phyloP scores from a whole-genome alignment of 2,797 vertebrate genomes.

The Gymnocypris eckloni region DNA sequence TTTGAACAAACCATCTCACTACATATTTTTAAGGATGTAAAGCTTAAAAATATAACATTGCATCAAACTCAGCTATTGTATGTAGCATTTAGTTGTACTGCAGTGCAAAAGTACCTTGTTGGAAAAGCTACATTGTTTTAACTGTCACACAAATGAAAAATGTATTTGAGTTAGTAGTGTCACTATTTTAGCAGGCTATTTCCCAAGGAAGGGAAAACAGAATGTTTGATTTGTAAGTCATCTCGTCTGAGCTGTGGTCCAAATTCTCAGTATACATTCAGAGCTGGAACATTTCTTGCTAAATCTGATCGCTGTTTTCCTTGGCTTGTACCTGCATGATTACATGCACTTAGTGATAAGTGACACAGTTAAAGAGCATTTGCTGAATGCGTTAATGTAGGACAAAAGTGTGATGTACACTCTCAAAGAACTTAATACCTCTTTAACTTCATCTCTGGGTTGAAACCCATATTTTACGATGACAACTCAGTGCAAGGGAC shows the following conservation, averaged over 20 bases:
- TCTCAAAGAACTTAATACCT: conserved; percentile 7
- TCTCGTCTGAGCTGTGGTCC: background rate
- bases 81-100: background rate
- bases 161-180: background rate
- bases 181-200: background rate
- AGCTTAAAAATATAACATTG: background rate
- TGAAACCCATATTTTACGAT: conserved; percentile 13
- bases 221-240: background rate
- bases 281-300: conserved; percentile 22
- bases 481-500: conserved; percentile 7
- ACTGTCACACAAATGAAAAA: background rate
- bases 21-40: too few species aligned
- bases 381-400: conserved; percentile 29
- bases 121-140: background rate
- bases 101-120: background rate
- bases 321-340: conserved; percentile 21
- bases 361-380: conserved; percentile 32
- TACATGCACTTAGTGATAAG: conserved; percentile 47
- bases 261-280: background rate
- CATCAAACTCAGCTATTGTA: background rate
- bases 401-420: conserved; percentile 11
- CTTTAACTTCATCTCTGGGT: background rate
- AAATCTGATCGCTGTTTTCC: conserved; percentile 25
- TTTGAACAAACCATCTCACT: background rate
- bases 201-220: background rate